Base-by-base conservation (phyloP, 2,888 invertebrate species). In the Mythimna pallens region DNA sequence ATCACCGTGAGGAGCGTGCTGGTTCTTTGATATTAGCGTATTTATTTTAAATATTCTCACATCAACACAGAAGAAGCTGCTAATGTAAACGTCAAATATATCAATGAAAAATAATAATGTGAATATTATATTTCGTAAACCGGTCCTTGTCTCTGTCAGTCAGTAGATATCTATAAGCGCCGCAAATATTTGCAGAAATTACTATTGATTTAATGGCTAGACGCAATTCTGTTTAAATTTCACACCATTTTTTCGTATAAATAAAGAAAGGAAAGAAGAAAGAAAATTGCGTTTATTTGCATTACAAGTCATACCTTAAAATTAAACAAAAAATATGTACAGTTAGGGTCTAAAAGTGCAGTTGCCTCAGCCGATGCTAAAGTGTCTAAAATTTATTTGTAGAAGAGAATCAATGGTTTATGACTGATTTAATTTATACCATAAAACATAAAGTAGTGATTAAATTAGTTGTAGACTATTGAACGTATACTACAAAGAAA, bases 111-210 rank as follows among this genome's bases (percentile, higher is more conserved):
- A 72, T 78, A 76, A 43, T 52, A 62, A 72, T 43, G 55, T 43
- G 30, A 55, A 73, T 65, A 50, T 54, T 65, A 50, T 54, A 30
- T 61, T 40, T 80, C 9, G 7, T 3, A 52, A 68, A 68, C 78
- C 54, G 34, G 78, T 75, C 7, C 8, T 22, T 14, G 25, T 9
- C 17, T 59, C 17, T 22, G 65, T 43, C 14, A 14, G 5, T n/a
- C n/a, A n/a, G n/a, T n/a, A n/a, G n/a, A n/a, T 25, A 17, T 9
- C 5, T 43, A n/a, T n/a, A 80, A 57, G 74, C 80, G 76, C 65
- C 80, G 50, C 64, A 2, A 62, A 47, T 77, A 61, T 65, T 79
- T 57, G 50, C 43, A 34, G 40, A 57, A 52, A 52, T 55, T 62
- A 12, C 12, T 73, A 52, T 73, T 76, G 0, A 8, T n/a, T 14